These are phyloP conservation scores for Nineta flava DNA, from an alignment of 2,888 invertebrate species.

Conservation along the genomic window DNA sequence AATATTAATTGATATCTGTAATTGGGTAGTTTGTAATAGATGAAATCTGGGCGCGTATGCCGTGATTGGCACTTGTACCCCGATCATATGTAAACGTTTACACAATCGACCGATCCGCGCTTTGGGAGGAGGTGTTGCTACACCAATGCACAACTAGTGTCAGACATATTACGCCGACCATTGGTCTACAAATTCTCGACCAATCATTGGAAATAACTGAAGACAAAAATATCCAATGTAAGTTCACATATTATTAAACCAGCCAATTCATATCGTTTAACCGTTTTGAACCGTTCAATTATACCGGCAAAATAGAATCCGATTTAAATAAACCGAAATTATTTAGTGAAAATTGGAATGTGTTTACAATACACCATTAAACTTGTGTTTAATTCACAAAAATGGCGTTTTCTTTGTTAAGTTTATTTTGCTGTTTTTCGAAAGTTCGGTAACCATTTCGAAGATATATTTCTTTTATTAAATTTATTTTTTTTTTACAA, in stretches of 20 bases:
- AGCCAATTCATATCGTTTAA: slow-evolving; percentile 22
- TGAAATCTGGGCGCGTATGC: slow-evolving; percentile 4
- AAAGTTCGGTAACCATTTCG: too few species aligned
- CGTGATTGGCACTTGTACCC: slow-evolving; percentile 4
- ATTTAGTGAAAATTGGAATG: not conserved
- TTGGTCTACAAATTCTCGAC: slow-evolving; percentile 74
- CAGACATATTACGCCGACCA: slow-evolving; percentile 55
- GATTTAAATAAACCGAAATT: not conserved
- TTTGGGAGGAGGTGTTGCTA: slow-evolving; percentile 14
- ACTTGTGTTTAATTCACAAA: not conserved
- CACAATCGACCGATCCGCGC: not conserved
- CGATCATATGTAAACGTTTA: not conserved
- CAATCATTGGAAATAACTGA: slow-evolving; percentile 74
- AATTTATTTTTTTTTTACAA: not conserved
- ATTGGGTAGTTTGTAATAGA: slow-evolving; percentile 4
- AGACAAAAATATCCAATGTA: slow-evolving; percentile 55
- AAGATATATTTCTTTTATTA: not conserved
- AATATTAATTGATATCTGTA: slow-evolving; percentile 1
- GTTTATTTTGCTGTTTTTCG: not conserved
- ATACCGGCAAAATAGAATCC: slow-evolving; percentile 21
- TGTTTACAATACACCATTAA: not conserved
- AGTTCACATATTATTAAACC: slow-evolving; percentile 54
- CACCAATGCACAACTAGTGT: slow-evolving; percentile 57
- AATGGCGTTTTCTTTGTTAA: not conserved
- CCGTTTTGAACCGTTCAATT: slow-evolving; percentile 17